phyloP scores from a whole-genome alignment of 2,888 invertebrate genomes.

The Drosophila anomelani region DNA sequence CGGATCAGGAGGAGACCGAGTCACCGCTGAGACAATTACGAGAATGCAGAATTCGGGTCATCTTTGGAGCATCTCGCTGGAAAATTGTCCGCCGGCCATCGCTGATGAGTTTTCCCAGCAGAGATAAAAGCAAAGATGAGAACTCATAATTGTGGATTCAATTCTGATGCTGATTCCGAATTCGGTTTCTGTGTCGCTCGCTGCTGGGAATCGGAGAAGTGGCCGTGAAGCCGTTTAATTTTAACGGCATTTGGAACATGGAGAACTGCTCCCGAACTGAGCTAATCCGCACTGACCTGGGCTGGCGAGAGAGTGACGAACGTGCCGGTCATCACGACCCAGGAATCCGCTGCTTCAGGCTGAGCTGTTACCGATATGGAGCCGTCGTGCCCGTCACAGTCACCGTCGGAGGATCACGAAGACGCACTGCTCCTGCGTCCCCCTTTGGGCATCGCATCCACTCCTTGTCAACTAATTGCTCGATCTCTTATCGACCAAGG shows the following conservation, averaged over 20 bases:
- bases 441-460: constrained; percentile 7
- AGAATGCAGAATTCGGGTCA: constrained; percentile 77
- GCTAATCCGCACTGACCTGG: constrained; percentile 4
- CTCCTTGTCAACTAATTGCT: constrained; percentile 65
- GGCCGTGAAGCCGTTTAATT: constrained; percentile 44
- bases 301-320: constrained; percentile 52
- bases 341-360: constrained; percentile 25
- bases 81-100: constrained; percentile 9
- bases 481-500: constrained; percentile 52
- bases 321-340: constrained; percentile 67
- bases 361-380: constrained; percentile 58
- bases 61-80: constrained; percentile 52
- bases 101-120: constrained; percentile 64
- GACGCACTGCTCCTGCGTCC: constrained; percentile 23
- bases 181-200: constrained; percentile 44
- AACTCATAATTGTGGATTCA: constrained; percentile 61
- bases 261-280: constrained; percentile 38
- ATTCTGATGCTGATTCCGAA: constrained; percentile 56
- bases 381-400: constrained; percentile 67
- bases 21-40: constrained; percentile 69
- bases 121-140: constrained; percentile 20
- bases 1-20: constrained; percentile 26
- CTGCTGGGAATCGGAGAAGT: constrained; percentile 43
- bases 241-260: constrained; percentile 58
- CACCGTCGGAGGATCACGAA: constrained; percentile 58